phyloP scores from a whole-genome alignment of 2,888 invertebrate genomes.

The Loripinus fragilis region DNA sequence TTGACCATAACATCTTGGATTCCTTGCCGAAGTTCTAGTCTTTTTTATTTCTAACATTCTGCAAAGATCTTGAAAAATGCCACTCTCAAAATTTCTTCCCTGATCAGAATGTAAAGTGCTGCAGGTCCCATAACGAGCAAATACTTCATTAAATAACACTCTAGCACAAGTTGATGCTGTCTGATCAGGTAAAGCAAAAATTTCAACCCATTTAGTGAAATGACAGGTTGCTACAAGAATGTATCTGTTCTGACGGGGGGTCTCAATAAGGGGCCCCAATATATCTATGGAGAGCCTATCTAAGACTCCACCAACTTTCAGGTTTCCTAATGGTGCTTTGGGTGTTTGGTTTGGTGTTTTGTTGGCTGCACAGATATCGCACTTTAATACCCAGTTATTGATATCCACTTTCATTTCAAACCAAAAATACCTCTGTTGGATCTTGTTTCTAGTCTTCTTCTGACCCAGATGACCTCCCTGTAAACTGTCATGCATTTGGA shows the following conservation, averaged over 20 bases:
- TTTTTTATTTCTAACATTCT: slow-evolving; percentile 48
- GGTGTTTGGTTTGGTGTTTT: slow-evolving; percentile 30
- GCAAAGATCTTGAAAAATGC: too few relatives aligned
- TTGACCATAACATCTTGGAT: slow-evolving; percentile 51
- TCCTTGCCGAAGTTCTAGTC: slow-evolving; percentile 43
- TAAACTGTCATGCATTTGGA: slow-evolving; percentile 32
- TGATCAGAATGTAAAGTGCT: slow-evolving; percentile 58
- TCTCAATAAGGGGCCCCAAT: slow-evolving; percentile 34
- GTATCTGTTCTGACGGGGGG: slow-evolving; percentile 52
- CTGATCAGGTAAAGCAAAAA: too few relatives aligned
- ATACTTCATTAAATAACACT: slow-evolving; percentile 48
- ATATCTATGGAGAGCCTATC: slow-evolving; percentile 44
- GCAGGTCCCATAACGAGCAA: too few relatives aligned
- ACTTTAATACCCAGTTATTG: slow-evolving; percentile 35
- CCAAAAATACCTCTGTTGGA: slow-evolving; percentile 31
- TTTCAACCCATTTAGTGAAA: slow-evolving; percentile 62
- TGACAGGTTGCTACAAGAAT: slow-evolving; percentile 58
- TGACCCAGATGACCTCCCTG: slow-evolving; percentile 31
- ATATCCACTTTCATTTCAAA: slow-evolving; percentile 30
- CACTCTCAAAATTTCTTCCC: too few relatives aligned
- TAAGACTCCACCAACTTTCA: slow-evolving; percentile 43
- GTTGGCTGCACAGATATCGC: slow-evolving; percentile 43
- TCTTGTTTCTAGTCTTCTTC: slow-evolving; percentile 32
- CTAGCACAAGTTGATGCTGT: slow-evolving; percentile 41
- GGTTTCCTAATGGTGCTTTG: slow-evolving; percentile 36